Evolutionary conservation across 2,113 vertebrate genomes (phyloP).

Genomic region (Vidua macroura): DNA sequence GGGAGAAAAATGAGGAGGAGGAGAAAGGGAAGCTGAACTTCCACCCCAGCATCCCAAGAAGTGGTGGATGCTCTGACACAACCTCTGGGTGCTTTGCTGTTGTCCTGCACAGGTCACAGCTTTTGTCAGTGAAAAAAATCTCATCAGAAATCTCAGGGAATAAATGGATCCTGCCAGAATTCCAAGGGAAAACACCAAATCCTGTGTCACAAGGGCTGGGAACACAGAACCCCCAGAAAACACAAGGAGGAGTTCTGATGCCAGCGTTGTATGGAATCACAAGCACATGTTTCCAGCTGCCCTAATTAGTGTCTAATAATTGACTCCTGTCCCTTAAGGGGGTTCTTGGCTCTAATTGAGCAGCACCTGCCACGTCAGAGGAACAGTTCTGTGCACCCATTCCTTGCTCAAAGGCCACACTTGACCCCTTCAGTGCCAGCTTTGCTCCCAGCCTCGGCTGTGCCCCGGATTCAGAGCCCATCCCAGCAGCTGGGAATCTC

Average conservation of each 20-base stretch:
- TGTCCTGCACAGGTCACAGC: not conserved
- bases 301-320: constrained; percentile 75
- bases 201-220: not conserved
- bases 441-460: not conserved
- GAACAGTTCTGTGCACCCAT: not conserved
- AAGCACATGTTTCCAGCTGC: constrained; percentile 54
- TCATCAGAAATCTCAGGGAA: not conserved
- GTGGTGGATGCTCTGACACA: not conserved
- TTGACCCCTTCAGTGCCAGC: not conserved
- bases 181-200: not conserved
- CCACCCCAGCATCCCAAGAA: not conserved
- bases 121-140: not conserved
- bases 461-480: not conserved
- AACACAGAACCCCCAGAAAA: not conserved
- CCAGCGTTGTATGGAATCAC: not conserved
- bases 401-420: not conserved
- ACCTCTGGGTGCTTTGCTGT: not conserved
- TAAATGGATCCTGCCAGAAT: no score
- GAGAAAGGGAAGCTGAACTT: not conserved
- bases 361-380: constrained; percentile 65
- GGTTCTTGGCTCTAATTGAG: constrained; percentile 66
- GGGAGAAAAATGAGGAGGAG: not conserved
- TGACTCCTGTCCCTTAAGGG: constrained; percentile 75
- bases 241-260: not conserved
- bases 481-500: not conserved